A percentile compares a stretch with the other conserved stretches of the same genome.
Conservation (phyloP, 2,113 vertebrate species). For the Hassar affinis region DNA sequence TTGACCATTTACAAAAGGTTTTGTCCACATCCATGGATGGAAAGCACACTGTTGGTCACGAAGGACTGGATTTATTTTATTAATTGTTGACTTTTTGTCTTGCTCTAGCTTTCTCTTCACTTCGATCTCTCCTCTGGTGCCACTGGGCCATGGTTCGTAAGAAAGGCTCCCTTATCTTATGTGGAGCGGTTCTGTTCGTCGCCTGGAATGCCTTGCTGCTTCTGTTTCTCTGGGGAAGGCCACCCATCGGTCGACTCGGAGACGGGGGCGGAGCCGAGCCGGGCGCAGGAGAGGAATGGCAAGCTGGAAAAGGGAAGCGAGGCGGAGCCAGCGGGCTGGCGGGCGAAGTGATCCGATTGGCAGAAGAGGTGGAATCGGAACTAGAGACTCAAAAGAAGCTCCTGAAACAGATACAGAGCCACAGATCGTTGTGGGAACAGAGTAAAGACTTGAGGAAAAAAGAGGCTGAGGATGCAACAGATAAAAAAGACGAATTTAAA, state of each 20-base stretch:
- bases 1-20: not conserved
- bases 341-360: conserved; percentile 77
- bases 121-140: conserved; percentile 54
- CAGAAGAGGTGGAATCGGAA: conserved; percentile 79
- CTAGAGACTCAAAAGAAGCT: conserved; percentile 84
- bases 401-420: conserved; percentile 79
- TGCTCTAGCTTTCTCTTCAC: conserved; percentile 55
- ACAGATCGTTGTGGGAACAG: conserved; percentile 72
- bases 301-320: conserved; percentile 53
- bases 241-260: conserved; percentile 67
- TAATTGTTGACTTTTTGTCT: conserved; percentile 22
- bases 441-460: conserved; percentile 64
- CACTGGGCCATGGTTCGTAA: conserved; percentile 88
- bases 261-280: conserved; percentile 70
- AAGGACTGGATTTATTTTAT: not conserved
- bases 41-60: not conserved
- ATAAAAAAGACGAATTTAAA: conserved; percentile 34
- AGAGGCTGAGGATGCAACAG: conserved; percentile 47
- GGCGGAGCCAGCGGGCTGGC: conserved; percentile 69
- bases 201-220: conserved; percentile 90
- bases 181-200: conserved; percentile 86
- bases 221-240: conserved; percentile 89
- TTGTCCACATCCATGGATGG: not conserved
- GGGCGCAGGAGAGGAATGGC: conserved; percentile 73
- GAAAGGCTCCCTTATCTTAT: conserved; percentile 83